Conservation (phyloP, 2,797 vertebrate species). For the Microctenopoma steveboyesi region DNA sequence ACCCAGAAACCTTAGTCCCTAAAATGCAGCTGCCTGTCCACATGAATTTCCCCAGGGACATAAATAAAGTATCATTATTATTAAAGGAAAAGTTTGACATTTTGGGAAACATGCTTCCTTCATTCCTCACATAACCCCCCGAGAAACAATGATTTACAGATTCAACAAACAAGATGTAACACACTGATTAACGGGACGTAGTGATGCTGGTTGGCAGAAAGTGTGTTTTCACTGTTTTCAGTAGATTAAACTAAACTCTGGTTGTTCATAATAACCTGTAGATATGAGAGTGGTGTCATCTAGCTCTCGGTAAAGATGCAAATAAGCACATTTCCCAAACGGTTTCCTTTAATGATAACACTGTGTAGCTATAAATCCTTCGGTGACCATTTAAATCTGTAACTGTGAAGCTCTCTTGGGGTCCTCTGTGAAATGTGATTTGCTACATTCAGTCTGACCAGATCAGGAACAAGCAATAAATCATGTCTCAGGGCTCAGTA, state of each 20-base stretch:
- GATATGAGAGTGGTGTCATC: not conserved
- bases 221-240: slow-evolving; percentile 4
- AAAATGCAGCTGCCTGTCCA: too few relatives aligned
- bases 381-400: slow-evolving; percentile 21
- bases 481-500: slow-evolving; percentile 77
- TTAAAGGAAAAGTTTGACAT: not conserved
- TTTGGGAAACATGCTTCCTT: slow-evolving; percentile 14
- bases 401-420: slow-evolving; percentile 14
- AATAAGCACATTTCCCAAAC: slow-evolving; percentile 15
- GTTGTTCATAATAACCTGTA: slow-evolving; percentile 1
- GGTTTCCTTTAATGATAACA: slow-evolving; percentile 19
- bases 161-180: not conserved
- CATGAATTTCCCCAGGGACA: too few relatives aligned
- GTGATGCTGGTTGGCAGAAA: not conserved
- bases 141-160: not conserved
- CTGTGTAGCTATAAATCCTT: slow-evolving; percentile 20
- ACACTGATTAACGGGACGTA: not conserved
- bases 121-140: not conserved
- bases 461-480: slow-evolving; percentile 11
- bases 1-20: too few relatives aligned
- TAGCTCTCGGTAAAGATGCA: not conserved
- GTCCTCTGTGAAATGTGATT: slow-evolving; percentile 34
- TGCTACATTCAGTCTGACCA: slow-evolving; percentile 50
- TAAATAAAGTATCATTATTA: too few relatives aligned
- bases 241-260: not conserved